A percentile compares a stretch with the other conserved stretches of the same genome.
Evolutionary conservation across 2,888 invertebrate species (phyloP).

Genomic region (Aphodius sticticus): DNA sequence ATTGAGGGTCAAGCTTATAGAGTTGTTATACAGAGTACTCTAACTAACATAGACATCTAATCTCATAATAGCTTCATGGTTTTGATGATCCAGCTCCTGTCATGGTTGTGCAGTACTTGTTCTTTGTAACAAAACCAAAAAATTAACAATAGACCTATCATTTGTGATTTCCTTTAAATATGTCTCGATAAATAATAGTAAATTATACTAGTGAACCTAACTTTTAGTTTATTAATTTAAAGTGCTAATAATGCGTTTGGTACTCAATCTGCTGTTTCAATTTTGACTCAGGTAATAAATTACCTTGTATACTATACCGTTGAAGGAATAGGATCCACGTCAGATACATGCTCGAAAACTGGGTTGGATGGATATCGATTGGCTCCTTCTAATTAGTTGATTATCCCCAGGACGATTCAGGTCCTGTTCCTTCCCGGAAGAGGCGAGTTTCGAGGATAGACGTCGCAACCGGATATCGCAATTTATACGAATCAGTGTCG

Average conservation of each 20-base stretch:
- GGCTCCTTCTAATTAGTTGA: not conserved
- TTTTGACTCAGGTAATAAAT: not conserved
- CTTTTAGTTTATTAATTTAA: not conserved
- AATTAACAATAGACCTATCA: too few species aligned
- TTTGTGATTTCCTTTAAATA: too few species aligned
- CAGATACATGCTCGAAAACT: not conserved
- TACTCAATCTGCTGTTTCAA: not conserved
- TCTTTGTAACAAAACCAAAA: too few species aligned
- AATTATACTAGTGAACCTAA: too few species aligned
- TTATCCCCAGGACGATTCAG: not conserved
- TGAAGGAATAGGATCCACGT: not conserved
- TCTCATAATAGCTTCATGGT: too few species aligned
- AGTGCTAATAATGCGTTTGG: not conserved
- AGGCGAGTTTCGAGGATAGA: not conserved
- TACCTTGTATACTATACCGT: not conserved
- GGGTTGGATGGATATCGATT: not conserved
- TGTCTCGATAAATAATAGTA: too few species aligned
- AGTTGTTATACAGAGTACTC: too few species aligned
- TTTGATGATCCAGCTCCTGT: too few species aligned
- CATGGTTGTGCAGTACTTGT: too few species aligned
- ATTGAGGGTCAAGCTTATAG: too few species aligned
- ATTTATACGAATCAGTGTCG: not conserved
- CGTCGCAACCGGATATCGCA: slow-evolving; percentile 4
- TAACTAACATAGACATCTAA: too few species aligned
- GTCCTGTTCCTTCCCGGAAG: not conserved